Base-by-base conservation (phyloP, 2,888 invertebrate genomes). In the Apodemia zela region DNA sequence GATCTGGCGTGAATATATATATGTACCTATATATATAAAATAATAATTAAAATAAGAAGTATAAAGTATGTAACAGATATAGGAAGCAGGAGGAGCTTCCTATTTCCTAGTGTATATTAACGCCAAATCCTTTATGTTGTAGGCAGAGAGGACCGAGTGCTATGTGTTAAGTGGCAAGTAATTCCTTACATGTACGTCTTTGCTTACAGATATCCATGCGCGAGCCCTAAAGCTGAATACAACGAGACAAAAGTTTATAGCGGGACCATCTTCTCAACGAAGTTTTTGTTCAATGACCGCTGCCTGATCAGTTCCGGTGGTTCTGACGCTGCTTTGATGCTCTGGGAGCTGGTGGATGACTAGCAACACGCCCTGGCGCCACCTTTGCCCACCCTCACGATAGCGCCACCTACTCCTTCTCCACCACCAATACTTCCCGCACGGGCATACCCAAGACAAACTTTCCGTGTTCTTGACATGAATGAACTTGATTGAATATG, bases 231-330 rank as follows among this genome's bases (percentile, higher is more conserved):
- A 79, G 96, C 97, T 0, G 97, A 97, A 78, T 98, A 96, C 89
- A 95, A 96, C 75, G 97, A 97, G 85, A 94, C 95, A 72, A 98
- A 98, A 84, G 95, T 96, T 0, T 98, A 98, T 92, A 96, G 97
- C 47, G 96, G 96, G 38, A 93, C 95, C 73, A 93, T 98, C 60
- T 96, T 96, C 47, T 94, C 95, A 66, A 95, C 96, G 0, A 93
- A 96, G 57, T 98, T 98, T 88, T 92, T 97, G 18, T 96, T 95
- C 88, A 97, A 97, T 78, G 97, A 98, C 84, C 94, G 96, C 63
- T 96, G 96, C 76, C 90, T 98, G 66, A 95, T 97, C 63, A 96
- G 96, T 18, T 95, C 97, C 11, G 98, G 98, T 3, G 98, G 98
- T 42, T 94, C 95, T 69, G 98, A 98, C 80, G 97, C 97, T 33